phyloP scores from a whole-genome alignment of 92 coral and sea anemone species.

The Zoanthus solanderi region DNA sequence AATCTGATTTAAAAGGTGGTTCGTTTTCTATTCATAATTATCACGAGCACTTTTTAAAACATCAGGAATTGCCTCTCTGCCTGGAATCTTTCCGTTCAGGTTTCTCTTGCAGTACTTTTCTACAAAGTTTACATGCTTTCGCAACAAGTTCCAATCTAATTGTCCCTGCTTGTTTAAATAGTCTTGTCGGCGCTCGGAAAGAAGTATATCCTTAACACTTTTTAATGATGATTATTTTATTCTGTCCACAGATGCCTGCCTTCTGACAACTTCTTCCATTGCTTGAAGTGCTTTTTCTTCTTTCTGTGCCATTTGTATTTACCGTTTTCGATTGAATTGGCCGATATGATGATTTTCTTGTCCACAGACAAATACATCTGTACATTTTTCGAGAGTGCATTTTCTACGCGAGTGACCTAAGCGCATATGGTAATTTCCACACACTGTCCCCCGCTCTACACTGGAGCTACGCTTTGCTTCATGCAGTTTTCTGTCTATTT shows the following conservation, averaged over 20 bases:
- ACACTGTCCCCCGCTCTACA: slow-evolving; percentile 22
- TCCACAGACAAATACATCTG: slow-evolving; percentile 59
- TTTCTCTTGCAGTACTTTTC: slow-evolving; percentile 66
- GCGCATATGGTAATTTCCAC: slow-evolving; percentile 40
- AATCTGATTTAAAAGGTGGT: too few relatives aligned
- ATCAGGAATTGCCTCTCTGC: slow-evolving; percentile 42
- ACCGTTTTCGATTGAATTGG: slow-evolving; percentile 43
- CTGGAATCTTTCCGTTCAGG: slow-evolving; percentile 53
- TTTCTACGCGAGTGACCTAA: slow-evolving; percentile 32
- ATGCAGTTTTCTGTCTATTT: slow-evolving; percentile 15
- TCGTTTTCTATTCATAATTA: slow-evolving; percentile 9
- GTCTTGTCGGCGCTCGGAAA: slow-evolving; percentile 4
- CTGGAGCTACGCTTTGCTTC: slow-evolving; percentile 28
- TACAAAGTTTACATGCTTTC: slow-evolving; percentile 56
- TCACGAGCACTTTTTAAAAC: slow-evolving; percentile 44
- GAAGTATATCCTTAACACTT: slow-evolving; percentile 17
- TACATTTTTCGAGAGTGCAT: slow-evolving; percentile 38
- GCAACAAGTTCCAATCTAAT: slow-evolving; percentile 58
- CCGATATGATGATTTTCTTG: slow-evolving; percentile 62
- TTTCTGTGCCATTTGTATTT: slow-evolving; percentile 19
- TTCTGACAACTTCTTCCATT: neutral
- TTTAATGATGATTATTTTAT: slow-evolving; percentile 21
- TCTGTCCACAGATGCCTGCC: neutral
- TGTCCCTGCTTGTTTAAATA: slow-evolving; percentile 32
- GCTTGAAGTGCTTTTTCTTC: slow-evolving; percentile 46